Base-by-base conservation (phyloP, 2,113 vertebrate genomes). In the Oceanites oceanicus region DNA sequence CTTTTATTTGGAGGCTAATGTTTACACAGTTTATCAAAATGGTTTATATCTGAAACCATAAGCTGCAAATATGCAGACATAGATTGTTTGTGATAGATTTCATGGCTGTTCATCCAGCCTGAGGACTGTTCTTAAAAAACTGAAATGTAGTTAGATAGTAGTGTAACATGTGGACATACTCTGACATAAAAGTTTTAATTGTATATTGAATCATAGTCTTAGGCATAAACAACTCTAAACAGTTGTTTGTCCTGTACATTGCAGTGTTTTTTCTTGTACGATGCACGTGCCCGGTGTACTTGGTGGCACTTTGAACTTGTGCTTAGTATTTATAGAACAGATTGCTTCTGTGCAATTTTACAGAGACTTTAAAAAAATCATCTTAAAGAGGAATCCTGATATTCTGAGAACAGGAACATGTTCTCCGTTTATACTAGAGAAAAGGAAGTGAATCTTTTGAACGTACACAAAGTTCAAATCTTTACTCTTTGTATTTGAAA, bases 291-390 rank as follows among this genome's bases (percentile, higher is more conserved):
- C 6, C 40, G 2, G 38, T 1, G 5, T 15, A 0, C 47, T 70
- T 1, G 0, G 73, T 75, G 78, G 86, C 47, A 19, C 90, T 96
- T 95, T 77, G 94, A 71, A 88, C 91, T 67, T 50, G 20, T 45
- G 12, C 55, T 90, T 49, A 1, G 42, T 66, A 32, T 90, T 68
- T 32, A 8, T 68, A 72, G 86, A 96, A 13, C 75, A 93, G 84
- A 70, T 97, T 88, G 56, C 95, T 91, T 92, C 88, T 96, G 75
- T 92, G 58, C 94, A 71, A 5, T 96, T 96, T 92, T 34, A 52
- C 26, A 81, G 91, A 74, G 79, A 8, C 84, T 90, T 83, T 11
- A 4, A 17, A 17, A 17, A 95, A 76, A 66, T 68, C 7, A 9
- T 61, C 80, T 92, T 73, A 42, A 77, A 93, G 94, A 66, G 59